Evolutionary conservation across 1,140 invertebrate species (phyloP), one percentile per base, ranked within the genome.

Genomic region (Lethrus apterus): DNA sequence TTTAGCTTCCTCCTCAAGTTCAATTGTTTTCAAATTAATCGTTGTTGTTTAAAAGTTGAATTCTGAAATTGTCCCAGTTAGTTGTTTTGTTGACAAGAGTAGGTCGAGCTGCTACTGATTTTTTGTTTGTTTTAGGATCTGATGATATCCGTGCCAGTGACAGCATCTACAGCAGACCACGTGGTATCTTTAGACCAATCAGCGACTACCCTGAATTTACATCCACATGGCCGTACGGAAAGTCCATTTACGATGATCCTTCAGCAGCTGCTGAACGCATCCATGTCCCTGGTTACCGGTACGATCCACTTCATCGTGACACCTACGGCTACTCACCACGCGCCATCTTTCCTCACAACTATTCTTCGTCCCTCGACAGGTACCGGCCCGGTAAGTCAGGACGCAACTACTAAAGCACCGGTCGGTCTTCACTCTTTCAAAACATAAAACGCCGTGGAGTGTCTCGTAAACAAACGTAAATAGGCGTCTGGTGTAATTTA

Each of bases 71-170:
- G n/a, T n/a, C n/a, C n/a, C n/a, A n/a, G n/a, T n/a, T n/a, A n/a
- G n/a, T n/a, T 8, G 24, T 8, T 29, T 29, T 29, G 7, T 29
- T 29, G 24, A 29, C 24, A 8, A n/a, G 24, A 8, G 24, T 8
- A 29, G n/a, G n/a, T n/a, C n/a, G n/a, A n/a, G n/a, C n/a, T n/a
- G n/a, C n/a, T n/a, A n/a, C n/a, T n/a, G n/a, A 33, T 33, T 7
- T 7, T 33, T 33, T 51, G 18, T 36, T 62, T 44, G 8, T 56
- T 64, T 48, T 63, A 90, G 87, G 87, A 69, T 88, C 86, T 57
- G 86, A 91, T 70, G 88, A 91, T 69, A 86, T 91, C 70, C 83
- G 84, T 64, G 88, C 88, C 53, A 84, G 85, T 59, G 86, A 89
- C 62, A 72, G 79, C 60, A 74, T 77, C 63, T 76, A 77, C 70